Percentiles rank a stretch among this genome's conserved stretches.
Conservation (phyloP, 2,888 invertebrate genomes). For the Geotrupes spiniger region DNA sequence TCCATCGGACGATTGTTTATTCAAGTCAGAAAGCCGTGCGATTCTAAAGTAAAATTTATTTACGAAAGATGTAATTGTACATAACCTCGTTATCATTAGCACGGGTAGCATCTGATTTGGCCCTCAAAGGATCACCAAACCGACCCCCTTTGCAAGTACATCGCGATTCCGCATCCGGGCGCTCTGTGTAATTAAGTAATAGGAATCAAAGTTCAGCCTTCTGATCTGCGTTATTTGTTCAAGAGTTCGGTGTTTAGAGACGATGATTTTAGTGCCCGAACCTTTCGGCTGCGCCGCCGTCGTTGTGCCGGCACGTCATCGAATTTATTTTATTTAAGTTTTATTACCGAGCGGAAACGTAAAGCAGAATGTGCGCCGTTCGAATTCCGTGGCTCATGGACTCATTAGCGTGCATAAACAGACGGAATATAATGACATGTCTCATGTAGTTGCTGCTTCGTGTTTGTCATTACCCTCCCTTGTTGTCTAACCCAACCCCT, state of each 20-base stretch:
- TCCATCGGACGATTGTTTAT: constrained; percentile 18
- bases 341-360: too few species aligned
- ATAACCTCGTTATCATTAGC: constrained; percentile 52
- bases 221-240: constrained; percentile 47
- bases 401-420: constrained; percentile 7
- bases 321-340: too few species aligned
- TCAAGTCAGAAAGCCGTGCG: constrained; percentile 14
- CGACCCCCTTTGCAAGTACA: constrained; percentile 19
- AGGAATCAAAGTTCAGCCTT: constrained; percentile 51
- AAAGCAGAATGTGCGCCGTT: background rate
- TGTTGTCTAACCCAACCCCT: background rate
- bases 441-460: background rate
- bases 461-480: constrained; percentile 8
- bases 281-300: too few species aligned
- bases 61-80: constrained; percentile 46
- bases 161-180: constrained; percentile 37
- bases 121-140: constrained; percentile 42
- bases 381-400: background rate
- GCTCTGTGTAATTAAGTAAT: constrained; percentile 52
- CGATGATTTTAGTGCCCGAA: constrained; percentile 5
- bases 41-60: constrained; percentile 20
- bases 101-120: constrained; percentile 44
- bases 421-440: constrained; percentile 6
- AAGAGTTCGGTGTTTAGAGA: constrained; percentile 37
- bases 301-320: too few species aligned